Evolutionary conservation across 2,113 vertebrate species (phyloP).

Genomic region (sheep (Ovis aries)): DNA sequence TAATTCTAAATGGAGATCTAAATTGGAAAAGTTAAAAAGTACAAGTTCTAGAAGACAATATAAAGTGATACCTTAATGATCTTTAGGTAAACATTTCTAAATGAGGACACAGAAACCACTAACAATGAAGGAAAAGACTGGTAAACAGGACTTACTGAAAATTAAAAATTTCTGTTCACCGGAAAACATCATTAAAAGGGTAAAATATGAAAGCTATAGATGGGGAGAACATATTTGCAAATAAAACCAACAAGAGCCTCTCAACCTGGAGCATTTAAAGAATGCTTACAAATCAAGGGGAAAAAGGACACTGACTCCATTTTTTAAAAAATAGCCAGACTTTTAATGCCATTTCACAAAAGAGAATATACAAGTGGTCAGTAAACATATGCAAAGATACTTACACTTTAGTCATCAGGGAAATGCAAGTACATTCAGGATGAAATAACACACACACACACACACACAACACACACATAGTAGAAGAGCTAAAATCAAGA

Average conservation of each 20-base stretch:
- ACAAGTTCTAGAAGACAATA: not conserved
- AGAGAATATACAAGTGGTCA: not conserved
- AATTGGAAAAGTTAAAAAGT: not conserved
- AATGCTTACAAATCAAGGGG: not conserved
- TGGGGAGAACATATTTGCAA: not conserved
- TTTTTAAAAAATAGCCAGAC: not conserved
- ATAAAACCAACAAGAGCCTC: not conserved
- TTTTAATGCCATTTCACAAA: not conserved
- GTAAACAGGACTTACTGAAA: not conserved
- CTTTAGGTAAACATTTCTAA: not conserved
- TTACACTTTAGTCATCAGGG: not conserved
- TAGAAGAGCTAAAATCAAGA: not conserved
- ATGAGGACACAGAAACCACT: not conserved
- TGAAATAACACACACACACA: not conserved
- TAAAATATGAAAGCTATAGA: not conserved
- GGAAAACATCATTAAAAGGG: not conserved
- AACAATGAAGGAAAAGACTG: not conserved
- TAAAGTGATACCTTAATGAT: not conserved
- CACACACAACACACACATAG: not conserved
- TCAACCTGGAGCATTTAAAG: not conserved
- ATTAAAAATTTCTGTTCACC: not conserved
- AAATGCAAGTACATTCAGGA: not conserved
- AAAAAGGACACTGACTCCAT: not conserved
- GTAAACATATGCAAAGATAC: not conserved
- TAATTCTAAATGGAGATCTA: not conserved